Conservation (phyloP, 2,888 invertebrate species). For the Philonicus albiceps region DNA sequence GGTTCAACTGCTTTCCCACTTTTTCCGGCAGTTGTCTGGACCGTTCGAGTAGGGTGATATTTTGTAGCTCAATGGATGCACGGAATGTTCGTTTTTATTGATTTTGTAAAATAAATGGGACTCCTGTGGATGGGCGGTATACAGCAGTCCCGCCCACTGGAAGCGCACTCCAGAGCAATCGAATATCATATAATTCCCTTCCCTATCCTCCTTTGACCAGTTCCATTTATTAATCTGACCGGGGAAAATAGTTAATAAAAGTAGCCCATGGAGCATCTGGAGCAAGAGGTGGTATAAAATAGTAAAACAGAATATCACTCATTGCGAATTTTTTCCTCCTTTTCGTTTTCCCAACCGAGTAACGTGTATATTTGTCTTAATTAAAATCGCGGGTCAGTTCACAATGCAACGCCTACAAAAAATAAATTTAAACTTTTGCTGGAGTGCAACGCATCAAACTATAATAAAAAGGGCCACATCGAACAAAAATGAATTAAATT, state of each 20-base stretch:
- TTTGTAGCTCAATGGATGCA: not conserved
- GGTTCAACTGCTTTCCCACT: not conserved
- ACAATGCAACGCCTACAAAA: not conserved
- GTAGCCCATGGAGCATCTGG: not conserved
- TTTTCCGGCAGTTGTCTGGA: not conserved
- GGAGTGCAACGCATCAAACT: not conserved
- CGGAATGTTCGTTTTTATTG: conserved; percentile 9
- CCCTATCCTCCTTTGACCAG: not conserved
- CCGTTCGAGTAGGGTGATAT: not conserved
- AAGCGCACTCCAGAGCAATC: not conserved
- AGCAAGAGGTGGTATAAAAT: not conserved
- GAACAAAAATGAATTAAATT: too few relatives aligned
- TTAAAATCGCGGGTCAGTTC: not conserved
- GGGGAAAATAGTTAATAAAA: not conserved
- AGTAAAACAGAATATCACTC: not conserved
- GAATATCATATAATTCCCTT: not conserved
- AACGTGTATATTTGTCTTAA: not conserved
- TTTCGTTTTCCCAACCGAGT: not conserved
- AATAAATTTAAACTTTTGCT: not conserved
- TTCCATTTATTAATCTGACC: not conserved
- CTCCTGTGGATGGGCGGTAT: not conserved
- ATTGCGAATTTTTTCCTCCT: not conserved
- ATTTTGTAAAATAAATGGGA: not conserved
- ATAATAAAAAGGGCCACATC: too few relatives aligned
- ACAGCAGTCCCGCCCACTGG: not conserved